Percentiles rank a stretch among this genome's conserved stretches.
phyloP scores from a whole-genome alignment of 1,140 invertebrate species.

The Drosophila tani region DNA sequence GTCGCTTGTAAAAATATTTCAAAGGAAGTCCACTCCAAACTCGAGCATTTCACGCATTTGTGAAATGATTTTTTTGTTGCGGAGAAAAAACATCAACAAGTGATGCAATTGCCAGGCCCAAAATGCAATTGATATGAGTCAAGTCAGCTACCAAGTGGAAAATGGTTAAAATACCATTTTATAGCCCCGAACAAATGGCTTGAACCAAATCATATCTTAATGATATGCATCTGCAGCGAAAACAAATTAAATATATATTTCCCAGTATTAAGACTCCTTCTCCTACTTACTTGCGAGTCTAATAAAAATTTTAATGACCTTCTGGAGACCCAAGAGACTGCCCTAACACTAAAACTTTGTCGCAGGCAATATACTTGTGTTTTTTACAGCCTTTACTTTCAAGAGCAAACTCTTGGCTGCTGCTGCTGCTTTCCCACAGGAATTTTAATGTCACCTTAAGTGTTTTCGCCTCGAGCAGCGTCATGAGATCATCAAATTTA shows the following conservation, averaged over 20 bases:
- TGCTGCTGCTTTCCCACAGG: conserved; percentile 46
- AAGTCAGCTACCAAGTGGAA: neutral
- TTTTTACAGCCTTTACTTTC: conserved; percentile 34
- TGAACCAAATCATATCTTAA: conserved; percentile 20
- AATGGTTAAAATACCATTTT: conserved; percentile 17
- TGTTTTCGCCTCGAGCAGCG: conserved; percentile 27
- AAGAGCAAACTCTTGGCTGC: conserved; percentile 25
- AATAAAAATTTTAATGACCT: conserved; percentile 35
- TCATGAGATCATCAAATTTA: conserved; percentile 71
- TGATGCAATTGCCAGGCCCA: conserved; percentile 61
- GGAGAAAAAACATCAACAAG: conserved; percentile 12
- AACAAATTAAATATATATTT: conserved; percentile 34
- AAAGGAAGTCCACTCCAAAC: conserved; percentile 52
- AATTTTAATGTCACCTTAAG: conserved; percentile 64
- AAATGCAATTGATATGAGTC: conserved; percentile 36
- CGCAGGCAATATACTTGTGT: conserved; percentile 20
- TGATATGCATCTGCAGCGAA: conserved; percentile 16
- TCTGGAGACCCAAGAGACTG: conserved; percentile 21
- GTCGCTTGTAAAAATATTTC: conserved; percentile 72
- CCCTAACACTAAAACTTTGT: conserved; percentile 57
- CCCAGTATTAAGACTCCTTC: conserved; percentile 18
- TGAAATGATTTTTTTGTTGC: conserved; percentile 59
- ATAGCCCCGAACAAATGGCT: conserved; percentile 20
- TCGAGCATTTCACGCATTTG: conserved; percentile 71
- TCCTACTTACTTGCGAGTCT: conserved; percentile 5